Evolutionary conservation across 2,797 vertebrate genomes (phyloP).

Genomic region (Myripristis murdjan): DNA sequence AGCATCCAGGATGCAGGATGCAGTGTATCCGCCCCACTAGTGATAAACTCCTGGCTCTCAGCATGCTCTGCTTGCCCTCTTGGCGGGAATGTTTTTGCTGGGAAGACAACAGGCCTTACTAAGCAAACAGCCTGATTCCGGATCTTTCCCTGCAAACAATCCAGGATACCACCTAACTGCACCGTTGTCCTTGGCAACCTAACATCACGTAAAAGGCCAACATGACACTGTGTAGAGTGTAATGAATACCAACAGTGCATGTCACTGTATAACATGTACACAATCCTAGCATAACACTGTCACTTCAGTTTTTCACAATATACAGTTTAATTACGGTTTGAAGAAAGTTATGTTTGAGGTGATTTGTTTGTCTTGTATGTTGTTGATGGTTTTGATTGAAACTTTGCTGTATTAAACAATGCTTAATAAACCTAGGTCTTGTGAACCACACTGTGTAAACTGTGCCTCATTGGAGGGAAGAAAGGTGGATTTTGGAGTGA

Average conservation of each 20-base stretch:
- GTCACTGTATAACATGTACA: constrained; percentile 7
- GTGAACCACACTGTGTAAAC: not conserved
- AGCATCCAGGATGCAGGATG: constrained; percentile 88
- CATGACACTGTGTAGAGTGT: constrained; percentile 12
- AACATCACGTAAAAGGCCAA: constrained; percentile 28
- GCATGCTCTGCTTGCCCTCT: constrained; percentile 26
- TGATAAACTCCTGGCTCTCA: constrained; percentile 46
- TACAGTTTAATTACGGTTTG: not conserved
- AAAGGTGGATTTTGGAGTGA: not conserved
- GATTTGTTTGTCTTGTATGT: not conserved
- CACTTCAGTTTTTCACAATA: not conserved
- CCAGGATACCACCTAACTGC: constrained; percentile 70
- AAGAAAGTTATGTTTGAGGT: too few species aligned
- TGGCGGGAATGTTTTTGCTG: constrained; percentile 66
- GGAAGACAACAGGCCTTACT: constrained; percentile 63
- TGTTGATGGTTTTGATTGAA: constrained; percentile 10
- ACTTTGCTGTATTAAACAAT: not conserved
- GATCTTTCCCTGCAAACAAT: constrained; percentile 77
- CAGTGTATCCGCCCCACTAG: constrained; percentile 68
- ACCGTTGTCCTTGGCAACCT: constrained; percentile 62
- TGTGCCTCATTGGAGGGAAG: not conserved
- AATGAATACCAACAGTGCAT: constrained; percentile 27
- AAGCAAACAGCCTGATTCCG: constrained; percentile 77
- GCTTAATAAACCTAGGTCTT: not conserved
- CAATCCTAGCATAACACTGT: constrained; percentile 10